Base-by-base conservation (phyloP, 2,797 vertebrate genomes). In the Ambastaia sidthimunki region DNA sequence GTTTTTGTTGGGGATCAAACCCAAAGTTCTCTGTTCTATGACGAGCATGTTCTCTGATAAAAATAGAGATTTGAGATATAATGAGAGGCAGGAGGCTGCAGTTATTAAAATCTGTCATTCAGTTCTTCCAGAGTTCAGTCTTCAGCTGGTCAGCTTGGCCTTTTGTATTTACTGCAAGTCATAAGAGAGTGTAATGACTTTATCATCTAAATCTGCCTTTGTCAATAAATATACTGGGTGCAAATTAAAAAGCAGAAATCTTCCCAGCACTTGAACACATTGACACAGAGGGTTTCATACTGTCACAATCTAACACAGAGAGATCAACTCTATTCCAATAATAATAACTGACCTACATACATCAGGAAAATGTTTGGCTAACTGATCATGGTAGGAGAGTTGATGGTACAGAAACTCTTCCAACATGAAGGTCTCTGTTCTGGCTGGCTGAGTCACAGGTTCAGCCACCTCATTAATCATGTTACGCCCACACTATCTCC, bases 211-310 rank as follows among this genome's bases (percentile, higher is more conserved):
- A 80, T 62, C 34, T 68, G 80, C 74, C 18, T 69, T 74, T 23
- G 77, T 79, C 80, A 82, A 80, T 71, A 82, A 84, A 79, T 67
- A 52, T 21, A 34, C 73, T 44, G 44, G 31, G 59, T 52, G 71
- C 55, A 59, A 81, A 82, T 84, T 76, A 82, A 73, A 73, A 76
- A 15, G 3, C 16, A 44, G 62, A 63, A 55, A 69, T 71, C 47
- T 85, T 85, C 80, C 73, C 83, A 82, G 73, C 48, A 63, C 31
- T 41, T 48, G 60, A 78, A 68, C 34, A 47, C 34, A 47, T 31
- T 37, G 67, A 80, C 48, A 62, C 25, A 55, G 28, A 34, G 57
- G 66, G 63, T 74, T 85, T 80, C 48, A 76, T 66, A 82, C 62
- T 28, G 62, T 77, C 69, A 57, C 68, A 31, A 62, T 57, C 41